Base-by-base conservation (phyloP, 2,797 vertebrate genomes). In the Miichthys miiuy region DNA sequence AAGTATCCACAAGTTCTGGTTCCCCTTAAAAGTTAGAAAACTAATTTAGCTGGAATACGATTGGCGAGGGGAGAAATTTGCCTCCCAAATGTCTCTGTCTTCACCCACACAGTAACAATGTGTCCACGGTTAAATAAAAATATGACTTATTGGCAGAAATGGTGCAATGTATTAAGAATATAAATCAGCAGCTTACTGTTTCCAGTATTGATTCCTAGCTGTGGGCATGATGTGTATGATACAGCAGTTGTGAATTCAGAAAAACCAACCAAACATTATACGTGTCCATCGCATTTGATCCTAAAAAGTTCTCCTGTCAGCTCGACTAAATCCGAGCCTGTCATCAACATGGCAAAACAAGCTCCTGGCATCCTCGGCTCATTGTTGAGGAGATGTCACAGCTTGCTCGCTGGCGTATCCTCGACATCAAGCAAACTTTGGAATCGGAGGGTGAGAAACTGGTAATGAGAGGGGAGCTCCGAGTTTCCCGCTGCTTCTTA, bases 391-490 rank as follows among this genome's bases (percentile, higher is more conserved):
- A 80, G 76, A 80, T 79, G 87, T 80, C 86, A 83, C 77, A 63
- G 81, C 68, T 63, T 61, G 60, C 71, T 62, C 65, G 21, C 56
- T 21, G 11, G 62, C 79, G 64, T 70, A 64, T 80, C 73, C 70
- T 87, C 20, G 0, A 75, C 70, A 82, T 7, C 0, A 69, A 68
- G 82, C 67, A 78, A 81, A 84, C 77, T 82, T 77, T 80, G 52
- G 78, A 89, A 63, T 72, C 18, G 51, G 56, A 63, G 80, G 72
- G 75, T 65, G 80, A 86, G 85, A 55, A 48, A 71, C 65, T 38
- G 75, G 83, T 92, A 91, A 91, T 91, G 91, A 90, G 91, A 86
- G 71, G 77, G 86, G 87, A 86, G 81, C 84, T 85, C 58, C 11
- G 9, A 81, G 75, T 77, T 83, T 55, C 50, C 75, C 34, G 68